Conservation (phyloP, 2,888 invertebrate genomes). For the Poecilobothrus nobilitatus region DNA sequence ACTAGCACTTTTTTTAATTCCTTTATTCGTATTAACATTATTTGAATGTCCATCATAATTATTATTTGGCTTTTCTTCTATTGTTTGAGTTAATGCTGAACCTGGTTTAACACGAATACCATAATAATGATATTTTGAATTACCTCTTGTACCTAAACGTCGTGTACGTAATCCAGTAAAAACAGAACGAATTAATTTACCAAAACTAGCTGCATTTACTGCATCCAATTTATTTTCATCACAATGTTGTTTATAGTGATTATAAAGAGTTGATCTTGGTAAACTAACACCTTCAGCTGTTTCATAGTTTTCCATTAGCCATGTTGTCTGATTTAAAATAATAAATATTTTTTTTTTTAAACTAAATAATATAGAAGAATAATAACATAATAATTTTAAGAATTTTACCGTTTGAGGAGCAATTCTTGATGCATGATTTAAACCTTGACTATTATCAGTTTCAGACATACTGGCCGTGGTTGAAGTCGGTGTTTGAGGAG, state of each 20-base stretch:
- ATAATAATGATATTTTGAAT: slow-evolving; percentile 99
- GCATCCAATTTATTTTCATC: slow-evolving; percentile 88
- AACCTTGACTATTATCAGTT: slow-evolving; percentile 48
- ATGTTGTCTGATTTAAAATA: slow-evolving; percentile 58
- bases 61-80: slow-evolving; percentile 45
- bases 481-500: slow-evolving; percentile 47
- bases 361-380: neutral
- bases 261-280: slow-evolving; percentile 91
- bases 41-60: slow-evolving; percentile 24
- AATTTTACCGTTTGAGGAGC: slow-evolving; percentile 84
- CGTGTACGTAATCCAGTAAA: slow-evolving; percentile 92
- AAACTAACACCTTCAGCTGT: slow-evolving; percentile 88
- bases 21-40: slow-evolving; percentile 22
- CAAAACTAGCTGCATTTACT: slow-evolving; percentile 98
- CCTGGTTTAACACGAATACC: slow-evolving; percentile 94
- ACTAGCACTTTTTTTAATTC: slow-evolving; percentile 35
- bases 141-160: slow-evolving; percentile 90
- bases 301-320: slow-evolving; percentile 97
- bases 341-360: too few relatives aligned
- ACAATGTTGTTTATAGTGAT: slow-evolving; percentile 95
- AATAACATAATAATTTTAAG: slow-evolving; percentile 5
- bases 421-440: slow-evolving; percentile 72
- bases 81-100: slow-evolving; percentile 57
- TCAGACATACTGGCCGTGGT: slow-evolving; percentile 45
- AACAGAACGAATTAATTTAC: slow-evolving; percentile 95